These are phyloP conservation scores for Labia minor DNA, from an alignment of 2,888 invertebrate genomes.

Conservation along the genomic window DNA sequence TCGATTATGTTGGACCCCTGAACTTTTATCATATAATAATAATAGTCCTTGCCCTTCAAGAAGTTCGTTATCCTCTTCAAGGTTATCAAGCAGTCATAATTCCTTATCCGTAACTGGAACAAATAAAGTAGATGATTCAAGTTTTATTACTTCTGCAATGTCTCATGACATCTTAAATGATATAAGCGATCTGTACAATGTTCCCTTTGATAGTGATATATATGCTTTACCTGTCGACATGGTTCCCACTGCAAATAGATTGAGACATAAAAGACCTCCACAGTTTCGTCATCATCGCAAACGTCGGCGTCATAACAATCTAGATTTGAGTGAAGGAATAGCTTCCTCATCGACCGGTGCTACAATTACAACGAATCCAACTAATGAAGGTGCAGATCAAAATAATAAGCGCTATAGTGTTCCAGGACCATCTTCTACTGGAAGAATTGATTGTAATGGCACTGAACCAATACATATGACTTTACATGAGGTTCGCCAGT, in stretches of 20 bases:
- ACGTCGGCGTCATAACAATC: conserved; percentile 34
- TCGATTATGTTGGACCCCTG: conserved; percentile 44
- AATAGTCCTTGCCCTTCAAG: conserved; percentile 55
- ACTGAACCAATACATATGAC: conserved; percentile 70
- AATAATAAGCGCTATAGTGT: conserved; percentile 56
- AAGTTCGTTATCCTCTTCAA: conserved; percentile 62
- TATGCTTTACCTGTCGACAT: conserved; percentile 78
- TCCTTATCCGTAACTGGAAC: conserved; percentile 59
- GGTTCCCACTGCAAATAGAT: conserved; percentile 44
- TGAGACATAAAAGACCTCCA: conserved; percentile 38
- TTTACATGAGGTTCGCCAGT: conserved; percentile 70
- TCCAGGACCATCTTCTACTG: conserved; percentile 47
- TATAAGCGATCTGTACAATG: conserved; percentile 76
- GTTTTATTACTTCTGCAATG: conserved; percentile 79
- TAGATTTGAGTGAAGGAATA: background rate
- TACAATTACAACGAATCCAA: conserved; percentile 16
- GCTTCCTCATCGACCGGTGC: background rate
- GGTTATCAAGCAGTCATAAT: conserved; percentile 75
- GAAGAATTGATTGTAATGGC: conserved; percentile 30
- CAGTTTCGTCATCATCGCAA: conserved; percentile 38
- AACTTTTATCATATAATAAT: conserved; percentile 40
- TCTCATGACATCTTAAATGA: conserved; percentile 73
- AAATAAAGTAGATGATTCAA: conserved; percentile 71
- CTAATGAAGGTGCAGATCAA: conserved; percentile 27
- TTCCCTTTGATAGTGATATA: conserved; percentile 78